Percentiles rank a stretch among this genome's conserved stretches.
These are phyloP conservation scores for Glaucopsyche alexis DNA, from an alignment of 2,888 invertebrate genomes.

Conservation along the genomic window DNA sequence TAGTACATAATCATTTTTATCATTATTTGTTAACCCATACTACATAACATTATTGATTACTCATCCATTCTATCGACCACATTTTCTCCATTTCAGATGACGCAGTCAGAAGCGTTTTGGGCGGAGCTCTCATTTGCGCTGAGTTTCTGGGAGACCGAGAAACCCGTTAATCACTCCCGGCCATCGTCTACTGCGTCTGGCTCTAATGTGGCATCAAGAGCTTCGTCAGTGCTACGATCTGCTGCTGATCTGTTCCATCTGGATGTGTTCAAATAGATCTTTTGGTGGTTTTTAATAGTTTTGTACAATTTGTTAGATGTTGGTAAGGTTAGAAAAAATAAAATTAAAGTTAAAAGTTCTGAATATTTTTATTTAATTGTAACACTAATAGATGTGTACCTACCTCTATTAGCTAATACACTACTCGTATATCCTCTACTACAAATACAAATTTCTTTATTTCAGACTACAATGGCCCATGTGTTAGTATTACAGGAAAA, in stretches of 20 bases:
- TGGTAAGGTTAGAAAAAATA: no score
- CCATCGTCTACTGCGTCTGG: conserved; percentile 58
- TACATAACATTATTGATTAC: not conserved
- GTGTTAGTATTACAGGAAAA: no score
- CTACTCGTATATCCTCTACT: no score
- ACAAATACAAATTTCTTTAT: no score
- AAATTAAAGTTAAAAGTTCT: no score
- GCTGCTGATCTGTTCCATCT: conserved; percentile 66
- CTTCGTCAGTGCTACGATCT: conserved; percentile 67
- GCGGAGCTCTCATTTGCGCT: conserved; percentile 86
- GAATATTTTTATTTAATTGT: no score
- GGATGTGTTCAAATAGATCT: conserved; percentile 47
- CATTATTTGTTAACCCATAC: no score
- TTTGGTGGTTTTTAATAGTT: not conserved
- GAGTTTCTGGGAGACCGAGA: conserved; percentile 86
- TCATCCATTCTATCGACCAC: no score
- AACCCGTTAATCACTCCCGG: conserved; percentile 80
- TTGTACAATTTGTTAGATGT: not conserved
- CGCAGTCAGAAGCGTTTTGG: conserved; percentile 83
- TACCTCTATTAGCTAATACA: no score
- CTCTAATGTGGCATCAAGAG: conserved; percentile 55
- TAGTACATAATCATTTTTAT: no score
- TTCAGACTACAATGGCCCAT: no score
- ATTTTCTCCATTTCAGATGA: conserved; percentile 73
- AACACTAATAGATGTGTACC: no score